Base-by-base conservation (phyloP, 1,140 invertebrate species). In the Aphaenogaster floridana region DNA sequence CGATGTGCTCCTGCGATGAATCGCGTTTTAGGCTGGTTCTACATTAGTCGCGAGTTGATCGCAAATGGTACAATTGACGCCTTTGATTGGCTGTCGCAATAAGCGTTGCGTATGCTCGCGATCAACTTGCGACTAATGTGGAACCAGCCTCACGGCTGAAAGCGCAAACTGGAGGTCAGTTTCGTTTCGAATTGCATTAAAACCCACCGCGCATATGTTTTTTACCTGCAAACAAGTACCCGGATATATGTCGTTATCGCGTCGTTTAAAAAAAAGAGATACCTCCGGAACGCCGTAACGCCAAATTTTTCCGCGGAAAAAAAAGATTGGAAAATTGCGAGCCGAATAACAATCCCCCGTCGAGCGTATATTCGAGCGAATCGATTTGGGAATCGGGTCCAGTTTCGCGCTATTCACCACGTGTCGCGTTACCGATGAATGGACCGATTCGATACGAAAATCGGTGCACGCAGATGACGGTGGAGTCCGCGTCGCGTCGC, bases 401-500 rank as follows among this genome's bases (percentile, higher is more conserved):
- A 34, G 48, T 34, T 71, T 42, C 36, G 50, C 7, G 69, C 80
- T 76, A 84, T 84, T 76, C 80, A 84, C 42, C 54, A 63, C 69
- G 63, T 80, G 78, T 68, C 78, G 50, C 61, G 80, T 84, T 84
- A 76, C 69, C 80, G 69, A 84, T 76, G 69, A 84, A 84, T 63
- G 80, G 66, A 7, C 36, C 68, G 54, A 72, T 57, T 54, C 80
- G 66, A 83, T 72, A 68, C 68, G 69, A 84, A 84, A 84, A 84
- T 76, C 80, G 80, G 17, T 54, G 64, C 78, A 8, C 78, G 21
- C 36, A 69, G 64, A 81, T 69, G 64, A 57, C 48, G 64, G 48
- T 9, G 54, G 36, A 21, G 17, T 21, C n/a, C 63, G 17, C 8
- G 28, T 28, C n/a, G 17, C 8, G 28, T 28, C n/a, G 59, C 59